Evolutionary conservation across 2,888 invertebrate genomes (phyloP).

Genomic region (Volucella bombylans): DNA sequence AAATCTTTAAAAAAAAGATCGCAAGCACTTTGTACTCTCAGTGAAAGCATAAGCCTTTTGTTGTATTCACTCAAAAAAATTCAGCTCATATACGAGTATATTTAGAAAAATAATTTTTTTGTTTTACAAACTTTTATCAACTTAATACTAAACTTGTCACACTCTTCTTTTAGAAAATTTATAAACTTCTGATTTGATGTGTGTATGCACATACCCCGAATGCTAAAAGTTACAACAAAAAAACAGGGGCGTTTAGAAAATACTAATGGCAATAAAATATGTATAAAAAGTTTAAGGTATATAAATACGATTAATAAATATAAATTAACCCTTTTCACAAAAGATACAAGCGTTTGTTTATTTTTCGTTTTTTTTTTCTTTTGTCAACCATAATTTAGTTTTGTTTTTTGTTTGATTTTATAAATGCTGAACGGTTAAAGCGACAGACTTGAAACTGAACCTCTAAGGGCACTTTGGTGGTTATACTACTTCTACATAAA

Average conservation of each 20-base stretch:
- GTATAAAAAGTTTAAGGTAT: conserved; percentile 34
- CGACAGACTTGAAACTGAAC: conserved; percentile 50
- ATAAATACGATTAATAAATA: conserved; percentile 56
- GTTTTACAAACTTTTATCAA: conserved; percentile 16
- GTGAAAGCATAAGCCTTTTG: background rate
- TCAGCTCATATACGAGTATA: conserved; percentile 14
- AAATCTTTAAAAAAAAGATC: too few species aligned
- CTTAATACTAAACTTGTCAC: conserved; percentile 9
- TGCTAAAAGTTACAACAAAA: background rate
- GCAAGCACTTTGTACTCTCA: background rate
- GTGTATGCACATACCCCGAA: background rate
- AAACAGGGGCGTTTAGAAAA: conserved; percentile 24
- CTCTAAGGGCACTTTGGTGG: conserved; percentile 73
- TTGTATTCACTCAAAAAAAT: conserved; percentile 12
- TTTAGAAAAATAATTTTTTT: conserved; percentile 18
- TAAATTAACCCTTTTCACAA: conserved; percentile 44
- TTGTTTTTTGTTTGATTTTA: conserved; percentile 12
- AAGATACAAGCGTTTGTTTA: conserved; percentile 28
- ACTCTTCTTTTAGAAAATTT: background rate
- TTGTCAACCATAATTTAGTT: conserved; percentile 26
- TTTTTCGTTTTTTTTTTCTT: conserved; percentile 10
- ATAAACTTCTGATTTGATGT: background rate
- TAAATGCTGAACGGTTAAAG: conserved; percentile 45
- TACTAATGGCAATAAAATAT: conserved; percentile 29
- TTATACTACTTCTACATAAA: conserved; percentile 41